These are phyloP conservation scores for Drosophila chauvacae DNA, from an alignment of 1,140 invertebrate species.

Conservation along the genomic window DNA sequence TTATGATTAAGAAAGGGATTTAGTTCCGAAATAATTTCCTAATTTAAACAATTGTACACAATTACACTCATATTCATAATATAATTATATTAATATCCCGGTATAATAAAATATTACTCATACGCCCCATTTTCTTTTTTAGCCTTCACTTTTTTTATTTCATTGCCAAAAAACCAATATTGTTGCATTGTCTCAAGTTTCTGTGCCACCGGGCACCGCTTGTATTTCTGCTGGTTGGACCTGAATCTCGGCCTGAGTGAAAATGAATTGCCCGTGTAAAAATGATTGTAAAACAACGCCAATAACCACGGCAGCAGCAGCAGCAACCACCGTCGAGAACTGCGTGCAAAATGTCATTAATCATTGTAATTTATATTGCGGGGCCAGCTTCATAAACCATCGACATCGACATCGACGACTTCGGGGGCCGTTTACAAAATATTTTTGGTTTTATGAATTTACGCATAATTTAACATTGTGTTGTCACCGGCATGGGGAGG, in stretches of 20 bases:
- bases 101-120: conserved; percentile 18
- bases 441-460: conserved; percentile 50
- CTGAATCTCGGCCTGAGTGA: conserved; percentile 41
- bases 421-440: conserved; percentile 58
- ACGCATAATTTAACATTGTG: conserved; percentile 74
- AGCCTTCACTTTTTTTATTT: conserved; percentile 36
- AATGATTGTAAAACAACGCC: conserved; percentile 75
- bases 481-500: conserved; percentile 51
- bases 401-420: conserved; percentile 28
- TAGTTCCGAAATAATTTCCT: background rate
- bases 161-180: conserved; percentile 30
- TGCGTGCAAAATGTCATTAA: conserved; percentile 81
- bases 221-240: conserved; percentile 54
- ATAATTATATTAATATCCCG: background rate
- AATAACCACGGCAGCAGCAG: conserved; percentile 45
- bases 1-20: background rate
- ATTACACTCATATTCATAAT: background rate
- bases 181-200: conserved; percentile 42
- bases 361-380: conserved; percentile 78
- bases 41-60: background rate
- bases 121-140: conserved; percentile 29
- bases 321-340: conserved; percentile 49
- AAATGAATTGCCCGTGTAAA: conserved; percentile 78
- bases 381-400: conserved; percentile 68
- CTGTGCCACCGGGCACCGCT: conserved; percentile 71